Evolutionary conservation across 2,797 vertebrate species (phyloP), one percentile per base, ranked within the genome.

Genomic region (Fratercula arctica): DNA sequence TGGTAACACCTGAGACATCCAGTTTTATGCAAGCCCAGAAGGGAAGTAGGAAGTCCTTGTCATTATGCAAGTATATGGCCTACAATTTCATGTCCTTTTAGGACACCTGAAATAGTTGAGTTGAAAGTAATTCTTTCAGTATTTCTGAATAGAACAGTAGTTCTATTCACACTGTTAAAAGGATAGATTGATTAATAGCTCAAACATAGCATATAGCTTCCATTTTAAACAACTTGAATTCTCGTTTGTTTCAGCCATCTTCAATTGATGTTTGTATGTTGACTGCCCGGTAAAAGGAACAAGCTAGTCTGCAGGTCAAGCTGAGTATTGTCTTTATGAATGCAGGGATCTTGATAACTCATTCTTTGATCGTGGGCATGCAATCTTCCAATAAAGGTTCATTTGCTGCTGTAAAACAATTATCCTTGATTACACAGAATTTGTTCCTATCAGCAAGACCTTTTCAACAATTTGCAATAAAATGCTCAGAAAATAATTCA

Each of bases 201-300:
- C 3, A 35, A 61, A 43, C 2, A 15, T 4, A 48, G 3, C 3
- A 33, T 64, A n/a, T 46, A 79, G 66, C 4, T 57, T 56, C 16
- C 63, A 2, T 16, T 85, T 92, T 51, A 63, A 89, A 63, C 15
- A 78, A 45, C 35, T 16, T 76, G 35, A 73, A 87, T 61, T 78
- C 17, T 53, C 75, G 48, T 41, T 76, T 80, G 7, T 51, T 85
- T 91, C n/a, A 66, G 5, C 7, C 6, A 21, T 39, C 16, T 70
- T 85, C 24, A 72, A 16, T 31, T 0, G 0, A 35, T 45, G 11
- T 3, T 67, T 83, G 2, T 31, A 67, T 3, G 3, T 20, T 72
- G 8, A 78, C 18, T 50, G 10, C 13, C 23, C 15, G 4, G 3
- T 59, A 53, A 92, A 89, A 50, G 5, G 24, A 89, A 46, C 20